A percentile compares a stretch with the other conserved stretches of the same genome.
phyloP scores from a whole-genome alignment of 2,888 invertebrate species.

The Dolichopus griseipennis region DNA sequence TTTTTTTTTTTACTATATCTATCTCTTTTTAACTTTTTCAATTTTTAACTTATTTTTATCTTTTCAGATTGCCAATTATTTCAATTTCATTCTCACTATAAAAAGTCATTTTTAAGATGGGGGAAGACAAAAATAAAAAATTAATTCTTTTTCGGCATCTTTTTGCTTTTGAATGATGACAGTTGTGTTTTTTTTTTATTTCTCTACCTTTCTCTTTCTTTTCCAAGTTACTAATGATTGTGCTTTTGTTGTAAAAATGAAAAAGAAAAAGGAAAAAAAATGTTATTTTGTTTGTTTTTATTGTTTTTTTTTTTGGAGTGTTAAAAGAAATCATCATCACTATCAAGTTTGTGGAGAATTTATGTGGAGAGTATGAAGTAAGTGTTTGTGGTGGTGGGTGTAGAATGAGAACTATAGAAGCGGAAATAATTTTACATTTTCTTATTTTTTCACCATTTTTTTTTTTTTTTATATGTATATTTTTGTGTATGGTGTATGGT shows the following conservation, averaged over 20 bases:
- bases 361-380: not conserved
- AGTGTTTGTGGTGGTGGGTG: not conserved
- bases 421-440: not conserved
- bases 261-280: not conserved
- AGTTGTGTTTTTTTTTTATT: too few species aligned
- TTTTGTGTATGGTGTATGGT: too few species aligned
- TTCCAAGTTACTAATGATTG: too few species aligned
- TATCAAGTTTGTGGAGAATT: not conserved
- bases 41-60: not conserved
- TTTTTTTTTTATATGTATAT: not conserved
- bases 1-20: too few species aligned
- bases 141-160: not conserved
- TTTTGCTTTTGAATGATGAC: not conserved
- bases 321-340: not conserved
- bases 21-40: not conserved
- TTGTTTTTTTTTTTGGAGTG: too few species aligned
- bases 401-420: too few species aligned
- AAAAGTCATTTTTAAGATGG: not conserved
- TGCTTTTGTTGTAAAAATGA: too few species aligned
- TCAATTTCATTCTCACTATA: constrained; percentile 2
- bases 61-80: constrained; percentile 1
- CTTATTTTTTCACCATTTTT: not conserved
- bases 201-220: too few species aligned
- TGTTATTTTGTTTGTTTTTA: not conserved
- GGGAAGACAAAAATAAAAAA: not conserved